Percentiles rank a stretch among this genome's conserved stretches.
phyloP scores from a whole-genome alignment of 2,113 vertebrate species.

The Indicator indicator region DNA sequence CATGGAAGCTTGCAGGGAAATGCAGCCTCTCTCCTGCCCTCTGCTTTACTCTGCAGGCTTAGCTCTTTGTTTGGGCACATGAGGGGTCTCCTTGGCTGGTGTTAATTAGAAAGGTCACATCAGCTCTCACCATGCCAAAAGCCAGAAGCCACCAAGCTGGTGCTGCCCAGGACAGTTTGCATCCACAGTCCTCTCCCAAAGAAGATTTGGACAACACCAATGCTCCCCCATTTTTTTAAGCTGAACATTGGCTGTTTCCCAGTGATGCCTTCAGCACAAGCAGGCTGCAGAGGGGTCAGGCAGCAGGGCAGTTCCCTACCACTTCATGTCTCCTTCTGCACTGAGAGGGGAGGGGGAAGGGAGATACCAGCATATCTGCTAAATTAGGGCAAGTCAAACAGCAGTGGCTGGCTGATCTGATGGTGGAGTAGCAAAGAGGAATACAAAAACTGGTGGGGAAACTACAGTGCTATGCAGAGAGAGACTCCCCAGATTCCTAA shows the following conservation, averaged over 20 bases:
- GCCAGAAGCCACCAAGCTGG: neutral
- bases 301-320: neutral
- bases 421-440: neutral
- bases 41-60: neutral
- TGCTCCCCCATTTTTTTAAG: neutral
- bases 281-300: neutral
- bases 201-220: neutral
- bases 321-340: neutral
- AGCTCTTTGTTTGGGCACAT: neutral
- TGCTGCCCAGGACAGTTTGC: neutral
- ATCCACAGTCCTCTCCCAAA: neutral
- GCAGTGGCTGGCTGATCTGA: neutral
- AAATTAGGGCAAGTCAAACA: constrained; percentile 7
- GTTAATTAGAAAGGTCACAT: neutral
- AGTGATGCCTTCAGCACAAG: neutral
- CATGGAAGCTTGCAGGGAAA: neutral
- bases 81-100: neutral
- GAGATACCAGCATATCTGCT: neutral
- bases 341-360: neutral
- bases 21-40: neutral
- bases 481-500: neutral
- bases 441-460: neutral
- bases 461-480: neutral
- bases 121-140: neutral
- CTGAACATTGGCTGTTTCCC: neutral